Conservation (phyloP, 2,888 invertebrate genomes). For the Salticus scenicus region DNA sequence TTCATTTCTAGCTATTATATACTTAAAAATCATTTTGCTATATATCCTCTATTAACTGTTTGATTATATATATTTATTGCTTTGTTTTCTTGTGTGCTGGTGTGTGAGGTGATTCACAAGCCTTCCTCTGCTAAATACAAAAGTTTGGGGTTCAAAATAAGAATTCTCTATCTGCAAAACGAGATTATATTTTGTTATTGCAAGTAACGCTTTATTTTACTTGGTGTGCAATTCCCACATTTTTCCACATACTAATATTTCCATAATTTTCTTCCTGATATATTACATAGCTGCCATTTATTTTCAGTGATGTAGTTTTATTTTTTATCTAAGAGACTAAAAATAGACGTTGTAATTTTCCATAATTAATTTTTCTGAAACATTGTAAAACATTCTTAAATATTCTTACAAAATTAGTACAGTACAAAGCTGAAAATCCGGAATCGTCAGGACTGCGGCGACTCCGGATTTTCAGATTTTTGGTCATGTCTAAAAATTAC, state of each 20-base stretch:
- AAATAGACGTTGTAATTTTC: no score
- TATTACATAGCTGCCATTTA: background rate
- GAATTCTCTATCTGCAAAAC: background rate
- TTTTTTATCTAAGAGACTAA: no score
- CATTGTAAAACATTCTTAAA: no score
- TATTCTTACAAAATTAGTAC: no score
- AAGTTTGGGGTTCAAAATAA: background rate
- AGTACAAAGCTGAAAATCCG: no score
- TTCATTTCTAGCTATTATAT: no score
- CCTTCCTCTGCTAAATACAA: constrained; percentile 29
- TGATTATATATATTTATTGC: background rate
- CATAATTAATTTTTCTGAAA: no score
- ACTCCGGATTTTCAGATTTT: no score
- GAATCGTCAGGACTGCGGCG: no score
- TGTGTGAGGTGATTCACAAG: constrained; percentile 49
- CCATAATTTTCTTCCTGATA: background rate
- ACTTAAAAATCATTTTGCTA: background rate
- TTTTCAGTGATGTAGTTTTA: no score
- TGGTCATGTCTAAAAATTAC: no score
- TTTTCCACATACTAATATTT: background rate
- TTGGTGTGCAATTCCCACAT: background rate
- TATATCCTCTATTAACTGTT: background rate
- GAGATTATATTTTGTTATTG: background rate
- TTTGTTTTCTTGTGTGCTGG: background rate
- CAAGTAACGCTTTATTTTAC: constrained; percentile 4